These are phyloP conservation scores for Champsocephalus gunnari DNA, from an alignment of 2,797 vertebrate species.

Conservation along the genomic window DNA sequence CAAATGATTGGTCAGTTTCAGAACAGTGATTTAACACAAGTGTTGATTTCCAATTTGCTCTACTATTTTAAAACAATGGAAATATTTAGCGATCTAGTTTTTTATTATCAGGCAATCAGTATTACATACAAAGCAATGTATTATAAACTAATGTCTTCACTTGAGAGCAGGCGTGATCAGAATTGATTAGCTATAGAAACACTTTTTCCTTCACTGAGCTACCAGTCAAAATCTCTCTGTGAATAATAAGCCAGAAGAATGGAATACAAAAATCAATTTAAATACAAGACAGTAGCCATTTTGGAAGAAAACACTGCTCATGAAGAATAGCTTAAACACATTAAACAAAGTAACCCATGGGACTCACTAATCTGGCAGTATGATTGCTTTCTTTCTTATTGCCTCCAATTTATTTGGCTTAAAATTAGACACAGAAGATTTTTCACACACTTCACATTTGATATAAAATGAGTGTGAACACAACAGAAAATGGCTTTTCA, in stretches of 20 bases:
- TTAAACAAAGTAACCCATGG: not conserved
- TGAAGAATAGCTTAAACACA: not conserved
- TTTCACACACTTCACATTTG: slow-evolving; percentile 7
- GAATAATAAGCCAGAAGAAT: slow-evolving; percentile 4
- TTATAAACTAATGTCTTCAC: not conserved
- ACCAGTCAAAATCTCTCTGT: not conserved
- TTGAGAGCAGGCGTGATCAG: not conserved
- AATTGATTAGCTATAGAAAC: not conserved
- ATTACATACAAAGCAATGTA: not conserved
- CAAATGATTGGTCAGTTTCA: slow-evolving; percentile 22
- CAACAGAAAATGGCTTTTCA: slow-evolving; percentile 11
- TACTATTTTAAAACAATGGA: not conserved
- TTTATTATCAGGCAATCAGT: not conserved
- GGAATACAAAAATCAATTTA: slow-evolving; percentile 17
- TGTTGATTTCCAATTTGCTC: not conserved
- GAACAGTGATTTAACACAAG: not conserved
- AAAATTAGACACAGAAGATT: slow-evolving; percentile 10
- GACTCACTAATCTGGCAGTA: not conserved
- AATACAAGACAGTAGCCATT: slow-evolving; percentile 8
- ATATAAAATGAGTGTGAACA: slow-evolving; percentile 6
- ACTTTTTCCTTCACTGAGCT: slow-evolving; percentile 9
- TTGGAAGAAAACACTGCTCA: not conserved
- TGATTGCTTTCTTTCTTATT: slow-evolving; percentile 21
- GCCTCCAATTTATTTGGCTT: slow-evolving; percentile 15
- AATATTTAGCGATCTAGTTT: not conserved